A percentile compares a stretch with the other conserved stretches of the same genome.
Evolutionary conservation across 1,140 invertebrate genomes (phyloP).

Genomic region (Cylas formicarius): DNA sequence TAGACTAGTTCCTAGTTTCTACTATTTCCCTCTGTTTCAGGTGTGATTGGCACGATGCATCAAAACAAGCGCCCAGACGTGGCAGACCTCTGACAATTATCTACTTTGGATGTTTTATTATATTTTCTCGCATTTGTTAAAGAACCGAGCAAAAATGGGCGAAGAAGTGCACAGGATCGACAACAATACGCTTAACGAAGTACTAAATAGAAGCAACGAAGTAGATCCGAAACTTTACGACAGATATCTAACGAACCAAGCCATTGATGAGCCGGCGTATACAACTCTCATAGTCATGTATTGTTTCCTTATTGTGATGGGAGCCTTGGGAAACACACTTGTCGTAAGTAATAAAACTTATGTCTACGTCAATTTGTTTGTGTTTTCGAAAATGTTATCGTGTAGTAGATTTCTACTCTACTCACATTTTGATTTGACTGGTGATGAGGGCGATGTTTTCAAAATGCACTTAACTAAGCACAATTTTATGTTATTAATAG

Average conservation of each 20-base stretch:
- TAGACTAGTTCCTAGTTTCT: too few species aligned
- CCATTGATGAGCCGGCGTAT: slow-evolving; percentile 57
- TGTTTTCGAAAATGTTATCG: too few species aligned
- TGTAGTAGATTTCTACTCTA: too few species aligned
- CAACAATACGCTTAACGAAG: slow-evolving; percentile 19
- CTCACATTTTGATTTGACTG: too few species aligned
- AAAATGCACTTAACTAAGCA: too few species aligned
- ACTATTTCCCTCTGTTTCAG: too few species aligned
- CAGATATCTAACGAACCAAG: slow-evolving; percentile 56
- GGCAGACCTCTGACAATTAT: too few species aligned
- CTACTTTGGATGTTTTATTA: slow-evolving; percentile 20
- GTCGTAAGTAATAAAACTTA: slow-evolving; percentile 50
- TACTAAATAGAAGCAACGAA: slow-evolving; percentile 32
- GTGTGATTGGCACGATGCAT: too few species aligned
- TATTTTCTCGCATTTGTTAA: slow-evolving; percentile 14
- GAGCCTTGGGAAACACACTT: slow-evolving; percentile 69
- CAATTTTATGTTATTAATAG: too few species aligned
- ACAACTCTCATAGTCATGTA: slow-evolving; percentile 63
- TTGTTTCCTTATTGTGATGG: slow-evolving; percentile 65
- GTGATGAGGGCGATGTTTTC: too few species aligned
- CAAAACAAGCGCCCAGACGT: too few species aligned
- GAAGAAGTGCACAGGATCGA: slow-evolving; percentile 11
- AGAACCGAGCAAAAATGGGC: slow-evolving; percentile 10
- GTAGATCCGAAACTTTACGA: slow-evolving; percentile 49
- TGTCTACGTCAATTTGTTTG: slow-evolving; percentile 2